Conservation (phyloP, 2,113 vertebrate genomes). For the Stegostoma tigrinum region DNA sequence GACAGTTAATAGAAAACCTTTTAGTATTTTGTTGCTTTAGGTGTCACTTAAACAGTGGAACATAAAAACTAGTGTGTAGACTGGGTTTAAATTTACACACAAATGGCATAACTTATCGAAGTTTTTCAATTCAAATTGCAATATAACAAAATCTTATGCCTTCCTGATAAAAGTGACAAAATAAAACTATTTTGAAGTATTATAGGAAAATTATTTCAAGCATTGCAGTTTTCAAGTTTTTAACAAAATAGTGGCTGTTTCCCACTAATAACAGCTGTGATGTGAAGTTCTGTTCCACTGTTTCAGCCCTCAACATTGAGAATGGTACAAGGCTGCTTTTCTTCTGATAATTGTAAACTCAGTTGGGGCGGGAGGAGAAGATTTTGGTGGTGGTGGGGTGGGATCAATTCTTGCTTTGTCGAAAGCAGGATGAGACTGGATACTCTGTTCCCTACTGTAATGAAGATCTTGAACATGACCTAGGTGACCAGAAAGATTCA, state of each 20-base stretch:
- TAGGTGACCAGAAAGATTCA: too few species aligned
- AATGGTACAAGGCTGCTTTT: neutral
- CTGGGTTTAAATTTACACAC: neutral
- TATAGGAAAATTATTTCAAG: neutral
- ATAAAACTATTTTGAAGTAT: neutral
- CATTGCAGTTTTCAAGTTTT: neutral
- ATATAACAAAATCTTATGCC: neutral
- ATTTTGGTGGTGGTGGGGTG: too few species aligned
- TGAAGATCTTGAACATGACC: neutral
- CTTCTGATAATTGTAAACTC: neutral
- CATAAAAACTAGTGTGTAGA: neutral
- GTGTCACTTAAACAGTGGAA: neutral
- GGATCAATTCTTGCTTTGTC: neutral
- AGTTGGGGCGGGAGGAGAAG: too few species aligned
- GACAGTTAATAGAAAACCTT: neutral
- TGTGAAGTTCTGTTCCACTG: neutral
- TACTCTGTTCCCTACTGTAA: neutral
- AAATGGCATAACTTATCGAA: neutral
- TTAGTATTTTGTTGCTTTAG: neutral
- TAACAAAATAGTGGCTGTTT: neutral
- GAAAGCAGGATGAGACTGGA: neutral
- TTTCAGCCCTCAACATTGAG: neutral
- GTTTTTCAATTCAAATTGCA: neutral
- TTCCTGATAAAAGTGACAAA: neutral
- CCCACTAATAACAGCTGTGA: neutral